Percentiles rank a stretch among this genome's conserved stretches.
These are phyloP conservation scores for Oryzias celebensis DNA, from an alignment of 2,113 vertebrate species.

Conservation along the genomic window DNA sequence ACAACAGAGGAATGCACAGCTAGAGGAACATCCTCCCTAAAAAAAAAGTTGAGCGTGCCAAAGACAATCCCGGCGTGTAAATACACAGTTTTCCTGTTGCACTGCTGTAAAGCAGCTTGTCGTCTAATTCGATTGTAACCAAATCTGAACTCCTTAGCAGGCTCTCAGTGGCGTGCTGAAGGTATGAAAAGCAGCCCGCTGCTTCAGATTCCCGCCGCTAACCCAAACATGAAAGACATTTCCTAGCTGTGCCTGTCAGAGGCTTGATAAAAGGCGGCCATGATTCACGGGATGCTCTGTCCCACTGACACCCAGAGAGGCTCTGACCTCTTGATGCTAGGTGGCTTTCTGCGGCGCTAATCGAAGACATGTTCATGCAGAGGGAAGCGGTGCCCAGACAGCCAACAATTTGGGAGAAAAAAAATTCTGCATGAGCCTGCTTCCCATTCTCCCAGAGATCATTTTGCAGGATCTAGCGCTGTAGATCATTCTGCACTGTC, in stretches of 20 bases:
- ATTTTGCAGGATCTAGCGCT: slow-evolving; percentile 33
- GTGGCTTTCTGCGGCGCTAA: slow-evolving; percentile 64
- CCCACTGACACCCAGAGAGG: slow-evolving; percentile 48
- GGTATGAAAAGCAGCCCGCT: slow-evolving; percentile 50
- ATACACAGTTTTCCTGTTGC: slow-evolving; percentile 18
- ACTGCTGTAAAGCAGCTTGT: slow-evolving; percentile 27
- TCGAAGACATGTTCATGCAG: slow-evolving; percentile 55
- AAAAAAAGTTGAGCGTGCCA: not conserved
- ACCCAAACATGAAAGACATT: slow-evolving; percentile 72
- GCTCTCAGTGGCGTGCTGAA: slow-evolving; percentile 40
- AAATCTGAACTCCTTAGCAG: slow-evolving; percentile 46
- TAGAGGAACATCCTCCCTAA: slow-evolving; percentile 22
- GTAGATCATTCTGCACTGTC: slow-evolving; percentile 46
- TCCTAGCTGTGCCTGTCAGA: slow-evolving; percentile 62
- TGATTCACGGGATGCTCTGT: slow-evolving; percentile 64
- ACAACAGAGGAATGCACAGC: slow-evolving; percentile 7
- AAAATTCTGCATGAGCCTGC: slow-evolving; percentile 32
- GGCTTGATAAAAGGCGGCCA: slow-evolving; percentile 57
- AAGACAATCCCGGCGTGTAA: slow-evolving; percentile 1
- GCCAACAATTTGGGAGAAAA: not conserved
- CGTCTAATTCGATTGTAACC: slow-evolving; percentile 63
- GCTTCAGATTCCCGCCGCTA: slow-evolving; percentile 49
- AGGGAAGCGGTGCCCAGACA: slow-evolving; percentile 50
- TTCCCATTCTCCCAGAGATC: slow-evolving; percentile 54
- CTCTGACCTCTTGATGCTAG: slow-evolving; percentile 70